Percentiles rank a stretch among this genome's conserved stretches.
These are phyloP conservation scores for Xenentodon cancila DNA, from an alignment of 2,797 vertebrate species.

Conservation along the genomic window DNA sequence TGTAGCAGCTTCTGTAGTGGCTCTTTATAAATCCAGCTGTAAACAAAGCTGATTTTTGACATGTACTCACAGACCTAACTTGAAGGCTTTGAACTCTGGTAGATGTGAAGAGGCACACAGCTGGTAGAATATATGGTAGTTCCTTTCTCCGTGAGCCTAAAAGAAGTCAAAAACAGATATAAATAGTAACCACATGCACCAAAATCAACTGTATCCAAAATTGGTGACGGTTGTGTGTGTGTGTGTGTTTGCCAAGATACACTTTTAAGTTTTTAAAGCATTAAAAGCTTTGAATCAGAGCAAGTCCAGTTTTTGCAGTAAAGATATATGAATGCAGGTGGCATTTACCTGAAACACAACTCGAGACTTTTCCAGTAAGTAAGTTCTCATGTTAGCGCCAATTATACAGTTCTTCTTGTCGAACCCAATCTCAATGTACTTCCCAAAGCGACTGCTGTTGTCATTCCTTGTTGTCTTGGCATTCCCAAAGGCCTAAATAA, in stretches of 20 bases:
- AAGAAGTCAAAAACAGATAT: conserved; percentile 49
- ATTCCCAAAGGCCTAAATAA: conserved; percentile 92
- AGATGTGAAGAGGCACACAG: conserved; percentile 93
- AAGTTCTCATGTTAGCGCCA: conserved; percentile 97
- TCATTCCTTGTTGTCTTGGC: conserved; percentile 98
- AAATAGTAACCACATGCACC: not conserved
- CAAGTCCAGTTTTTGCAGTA: not conserved
- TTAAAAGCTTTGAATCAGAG: not conserved
- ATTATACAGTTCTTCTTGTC: conserved; percentile 90
- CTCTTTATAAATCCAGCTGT: not conserved
- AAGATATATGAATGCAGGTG: not conserved
- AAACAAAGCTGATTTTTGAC: not conserved
- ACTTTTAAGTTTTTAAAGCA: too few species aligned
- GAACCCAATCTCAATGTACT: conserved; percentile 97
- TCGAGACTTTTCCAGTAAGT: conserved; percentile 96
- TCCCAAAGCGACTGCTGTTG: conserved; percentile 99
- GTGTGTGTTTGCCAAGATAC: not conserved
- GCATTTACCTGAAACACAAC: conserved; percentile 97
- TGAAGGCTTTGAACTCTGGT: conserved; percentile 91
- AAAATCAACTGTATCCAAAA: too few species aligned
- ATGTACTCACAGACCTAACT: conserved; percentile 83
- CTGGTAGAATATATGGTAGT: conserved; percentile 99
- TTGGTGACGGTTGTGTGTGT: too few species aligned
- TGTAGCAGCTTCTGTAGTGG: not conserved
- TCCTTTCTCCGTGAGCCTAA: conserved; percentile 93